These are phyloP conservation scores for Urophycis tenuis DNA, from an alignment of 2,797 vertebrate genomes.

Conservation along the genomic window DNA sequence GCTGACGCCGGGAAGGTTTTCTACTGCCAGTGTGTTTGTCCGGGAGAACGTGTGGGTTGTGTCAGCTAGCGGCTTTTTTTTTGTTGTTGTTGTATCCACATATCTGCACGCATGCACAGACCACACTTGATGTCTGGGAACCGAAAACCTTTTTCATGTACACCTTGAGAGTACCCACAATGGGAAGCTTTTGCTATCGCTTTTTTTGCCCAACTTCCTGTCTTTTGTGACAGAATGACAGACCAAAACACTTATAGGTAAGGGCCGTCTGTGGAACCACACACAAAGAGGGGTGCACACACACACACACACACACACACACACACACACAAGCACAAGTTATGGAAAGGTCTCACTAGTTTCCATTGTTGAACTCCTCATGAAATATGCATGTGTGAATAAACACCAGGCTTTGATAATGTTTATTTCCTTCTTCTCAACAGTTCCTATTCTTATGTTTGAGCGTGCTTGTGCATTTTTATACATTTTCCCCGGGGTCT, in stretches of 20 bases:
- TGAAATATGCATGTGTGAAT: conserved; percentile 23
- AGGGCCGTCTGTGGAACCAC: not conserved
- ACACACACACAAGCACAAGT: not conserved
- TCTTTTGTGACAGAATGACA: not conserved
- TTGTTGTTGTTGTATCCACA: not conserved
- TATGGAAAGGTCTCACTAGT: not conserved
- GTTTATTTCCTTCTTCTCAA: conserved; percentile 26
- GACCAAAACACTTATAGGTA: not conserved
- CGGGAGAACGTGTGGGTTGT: not conserved
- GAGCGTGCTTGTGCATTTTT: conserved; percentile 3
- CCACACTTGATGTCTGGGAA: not conserved
- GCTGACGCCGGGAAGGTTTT: not conserved
- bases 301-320: not conserved
- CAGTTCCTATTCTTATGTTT: not conserved
- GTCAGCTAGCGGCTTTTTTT: too few relatives aligned
- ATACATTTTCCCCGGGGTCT: not conserved
- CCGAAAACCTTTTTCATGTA: not conserved
- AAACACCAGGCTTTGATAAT: conserved; percentile 6
- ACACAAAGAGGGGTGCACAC: conserved; percentile 2
- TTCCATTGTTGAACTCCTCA: not conserved
- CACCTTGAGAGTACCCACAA: not conserved
- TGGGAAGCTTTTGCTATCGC: not conserved
- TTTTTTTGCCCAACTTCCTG: not conserved
- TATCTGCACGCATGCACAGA: not conserved
- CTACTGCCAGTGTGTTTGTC: not conserved